Percentiles rank a stretch among this genome's conserved stretches.
Evolutionary conservation across 30 jellyfish, hydroid and myxozoan genomes (phyloP).

Genomic region (Nemopilema nomurai): DNA sequence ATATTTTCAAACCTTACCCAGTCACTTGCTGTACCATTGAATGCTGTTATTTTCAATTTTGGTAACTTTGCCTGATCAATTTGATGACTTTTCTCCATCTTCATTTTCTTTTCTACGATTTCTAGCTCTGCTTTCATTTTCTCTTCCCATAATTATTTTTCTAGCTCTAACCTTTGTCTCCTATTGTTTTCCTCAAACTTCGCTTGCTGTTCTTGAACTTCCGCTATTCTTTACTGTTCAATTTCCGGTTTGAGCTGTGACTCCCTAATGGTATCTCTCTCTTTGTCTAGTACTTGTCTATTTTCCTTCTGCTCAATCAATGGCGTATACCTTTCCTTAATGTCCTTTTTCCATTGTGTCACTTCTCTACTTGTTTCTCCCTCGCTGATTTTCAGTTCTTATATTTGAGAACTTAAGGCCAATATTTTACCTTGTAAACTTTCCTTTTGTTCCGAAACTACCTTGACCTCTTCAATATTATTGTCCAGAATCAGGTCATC

Average conservation of each 20-base stretch:
- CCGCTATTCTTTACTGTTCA: conserved; percentile 58
- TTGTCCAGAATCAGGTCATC: conserved; percentile 53
- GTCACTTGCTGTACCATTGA: conserved; percentile 55
- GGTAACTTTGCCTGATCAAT: conserved; percentile 66
- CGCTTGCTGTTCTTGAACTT: conserved; percentile 47
- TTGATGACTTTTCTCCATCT: conserved; percentile 47
- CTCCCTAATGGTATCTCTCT: conserved; percentile 58
- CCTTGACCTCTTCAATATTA: conserved; percentile 43
- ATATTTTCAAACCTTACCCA: conserved; percentile 61
- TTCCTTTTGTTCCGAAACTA: conserved; percentile 43
- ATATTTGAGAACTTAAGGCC: conserved; percentile 38
- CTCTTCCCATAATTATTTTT: conserved; percentile 42
- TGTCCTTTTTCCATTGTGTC: conserved; percentile 51
- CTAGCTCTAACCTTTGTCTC: conserved; percentile 56
- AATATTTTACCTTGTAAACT: conserved; percentile 25
- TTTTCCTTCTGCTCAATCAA: conserved; percentile 53
- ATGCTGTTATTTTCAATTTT: conserved; percentile 50
- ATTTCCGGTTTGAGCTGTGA: conserved; percentile 50
- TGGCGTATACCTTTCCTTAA: conserved; percentile 55
- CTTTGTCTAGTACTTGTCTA: conserved; percentile 39
- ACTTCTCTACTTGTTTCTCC: conserved; percentile 44
- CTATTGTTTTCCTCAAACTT: conserved; percentile 51
- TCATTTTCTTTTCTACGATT: conserved; percentile 55
- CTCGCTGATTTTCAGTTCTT: conserved; percentile 49
- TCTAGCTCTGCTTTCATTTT: conserved; percentile 67